Evolutionary conservation across 2,888 invertebrate species (phyloP), one percentile per base, ranked within the genome.

Genomic region (Drosophila ezoana): DNA sequence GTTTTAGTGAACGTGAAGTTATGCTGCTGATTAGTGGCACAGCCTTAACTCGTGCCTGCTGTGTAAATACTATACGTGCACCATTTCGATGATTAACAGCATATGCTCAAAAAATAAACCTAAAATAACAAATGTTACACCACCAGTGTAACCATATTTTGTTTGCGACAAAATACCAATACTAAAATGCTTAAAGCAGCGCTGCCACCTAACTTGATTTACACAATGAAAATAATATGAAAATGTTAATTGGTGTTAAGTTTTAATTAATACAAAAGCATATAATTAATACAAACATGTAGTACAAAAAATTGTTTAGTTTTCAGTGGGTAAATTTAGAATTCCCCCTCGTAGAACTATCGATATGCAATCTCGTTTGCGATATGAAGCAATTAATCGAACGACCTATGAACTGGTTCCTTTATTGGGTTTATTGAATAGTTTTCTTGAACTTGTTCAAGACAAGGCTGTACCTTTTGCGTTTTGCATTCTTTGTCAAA

Each of bases 31-130:
- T 28, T 53, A 13, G n/a, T 18, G 72, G 52, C 62, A 66, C 74
- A 54, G 56, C 62, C 72, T 53, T 37, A 16, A 11, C 45, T 16
- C 10, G 28, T 59, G 60, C 57, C 77, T 51, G 75, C 76, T 76
- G 53, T 52, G 23, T 32, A 63, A 58, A 51, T 67, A 76, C 56
- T 76, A 75, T 33, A 37, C 16, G 1, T 43, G 20, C 28, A 14
- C 11, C 68, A 76, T 75, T 4, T 41, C 48, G 20, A 16, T 56
- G n/a, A 48, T 10, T 13, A 45, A 5, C 18, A 18, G 20, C 57
- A 49, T 49, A 28, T 41, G 11, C 4, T 40, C 14, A 33, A 45
- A 33, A 35, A 13, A 13, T 45, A 20, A 41, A 5, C 14, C 20
- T 8, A 47, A 63, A 52, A 52, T 35, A 51, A 37, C 40, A 48